Evolutionary conservation across 53 echinoderm and acorn worm genomes (phyloP).

Genomic region (Antedon mediterranea): DNA sequence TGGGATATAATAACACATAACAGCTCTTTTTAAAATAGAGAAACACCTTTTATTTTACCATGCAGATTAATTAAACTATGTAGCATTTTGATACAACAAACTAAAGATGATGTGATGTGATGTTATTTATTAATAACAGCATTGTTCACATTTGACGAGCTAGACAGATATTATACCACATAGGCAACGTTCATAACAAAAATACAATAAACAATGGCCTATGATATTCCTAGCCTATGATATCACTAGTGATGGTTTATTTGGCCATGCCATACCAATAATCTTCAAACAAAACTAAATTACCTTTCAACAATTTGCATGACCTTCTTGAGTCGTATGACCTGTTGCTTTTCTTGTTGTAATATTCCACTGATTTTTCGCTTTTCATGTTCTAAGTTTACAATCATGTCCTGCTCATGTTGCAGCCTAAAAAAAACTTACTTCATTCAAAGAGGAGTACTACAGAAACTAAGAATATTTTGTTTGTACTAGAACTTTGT

Average conservation of each 20-base stretch:
- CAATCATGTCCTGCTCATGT: conserved; percentile 83
- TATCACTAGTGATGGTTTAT: not conserved
- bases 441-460: not conserved
- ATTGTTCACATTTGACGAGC: no score
- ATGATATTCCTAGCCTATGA: not conserved
- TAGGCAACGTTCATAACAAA: no score
- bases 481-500: no score
- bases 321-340: conserved; percentile 43
- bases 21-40: no score
- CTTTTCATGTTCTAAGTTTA: conserved; percentile 80
- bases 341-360: conserved; percentile 54
- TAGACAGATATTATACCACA: no score
- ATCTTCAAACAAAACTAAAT: not conserved
- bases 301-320: conserved; percentile 55
- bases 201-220: not conserved
- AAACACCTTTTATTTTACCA: no score
- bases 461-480: no score
- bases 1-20: no score
- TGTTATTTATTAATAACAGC: no score
- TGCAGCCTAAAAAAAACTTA: conserved; percentile 35
- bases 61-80: no score
- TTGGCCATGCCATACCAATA: not conserved
- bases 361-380: conserved; percentile 44
- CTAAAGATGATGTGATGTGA: no score
- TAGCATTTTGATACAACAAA: no score